Base-by-base conservation (phyloP, 2,888 invertebrate genomes). In the Opisthograptis luteolata region DNA sequence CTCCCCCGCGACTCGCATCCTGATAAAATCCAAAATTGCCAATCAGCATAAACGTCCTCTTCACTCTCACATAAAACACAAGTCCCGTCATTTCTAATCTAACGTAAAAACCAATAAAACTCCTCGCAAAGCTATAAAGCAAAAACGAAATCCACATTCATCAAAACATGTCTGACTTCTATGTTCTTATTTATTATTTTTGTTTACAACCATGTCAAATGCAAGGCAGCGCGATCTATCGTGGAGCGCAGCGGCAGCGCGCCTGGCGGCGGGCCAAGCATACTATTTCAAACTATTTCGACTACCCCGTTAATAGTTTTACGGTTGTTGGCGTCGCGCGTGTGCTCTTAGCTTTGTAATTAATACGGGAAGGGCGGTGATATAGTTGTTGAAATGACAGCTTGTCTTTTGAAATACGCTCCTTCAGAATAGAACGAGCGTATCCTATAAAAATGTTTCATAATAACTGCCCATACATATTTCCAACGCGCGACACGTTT, bases 211-310 rank as follows among this genome's bases (percentile, higher is more conserved):
- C 71, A 67, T 76, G 87, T 86, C 87, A 83, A 78, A 81, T 62
- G 78, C 84, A 81, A 73, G 75, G 76, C 73, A 67, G 63, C 66
- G 68, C 80, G 76, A 84, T 85, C 83, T 80, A 81, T 85, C 64
- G 56, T 22, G n/a, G 62, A 55, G 37, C 58, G 62, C 64, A 68
- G 71, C 73, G 75, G 61, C 64, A 68, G 72, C 73, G 76, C 80
- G 58, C 63, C 80, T 88, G 87, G 87, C 86, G 75, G 68, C 37
- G 54, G 32, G 84, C 87, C 87, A 88, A 82, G 63, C 77, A 73
- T 84, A 86, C 85, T 85, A 85, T 85, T 85, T 75, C 79, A 69
- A 84, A 84, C 78, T 81, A 81, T 82, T 79, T 72, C 66, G 73
- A 69, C 78, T 75, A 68, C 63, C 74, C 67, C 67, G 82, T 76